Evolutionary conservation across 2,888 invertebrate species (phyloP).

Genomic region (Byasa hedistus): DNA sequence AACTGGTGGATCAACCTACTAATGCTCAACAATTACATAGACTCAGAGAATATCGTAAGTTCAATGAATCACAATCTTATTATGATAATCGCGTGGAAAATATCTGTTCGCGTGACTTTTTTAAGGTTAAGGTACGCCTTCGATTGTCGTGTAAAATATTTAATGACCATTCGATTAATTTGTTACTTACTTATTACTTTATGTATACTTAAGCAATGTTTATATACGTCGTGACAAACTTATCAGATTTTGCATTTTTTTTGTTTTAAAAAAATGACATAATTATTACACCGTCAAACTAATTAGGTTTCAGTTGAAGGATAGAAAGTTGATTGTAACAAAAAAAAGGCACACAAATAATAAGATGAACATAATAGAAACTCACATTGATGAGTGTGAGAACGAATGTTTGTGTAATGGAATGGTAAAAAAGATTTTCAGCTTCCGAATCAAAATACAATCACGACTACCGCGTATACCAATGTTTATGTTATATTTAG

Average conservation of each 20-base stretch:
- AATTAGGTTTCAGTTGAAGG: no score
- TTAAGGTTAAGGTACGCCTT: background rate
- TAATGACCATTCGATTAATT: background rate
- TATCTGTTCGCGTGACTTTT: slow-evolving; percentile 8
- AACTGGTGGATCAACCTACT: slow-evolving; percentile 83
- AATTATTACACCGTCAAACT: no score
- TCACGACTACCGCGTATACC: no score
- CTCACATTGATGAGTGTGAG: no score
- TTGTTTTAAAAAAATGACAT: background rate
- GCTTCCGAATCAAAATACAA: no score
- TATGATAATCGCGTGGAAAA: slow-evolving; percentile 1
- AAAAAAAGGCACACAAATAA: no score
- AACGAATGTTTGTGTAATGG: no score
- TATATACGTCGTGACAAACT: background rate
- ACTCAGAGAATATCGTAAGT: slow-evolving; percentile 79
- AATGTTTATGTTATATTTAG: no score
- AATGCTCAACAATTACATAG: slow-evolving; percentile 81
- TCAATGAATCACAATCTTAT: background rate
- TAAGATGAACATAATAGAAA: no score
- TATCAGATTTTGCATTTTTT: background rate
- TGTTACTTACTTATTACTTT: background rate
- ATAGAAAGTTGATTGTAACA: no score
- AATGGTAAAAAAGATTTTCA: no score
- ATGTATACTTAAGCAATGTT: background rate
- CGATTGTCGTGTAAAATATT: background rate